phyloP scores from a whole-genome alignment of 2,113 vertebrate species.

The Oreocharis arfaki region DNA sequence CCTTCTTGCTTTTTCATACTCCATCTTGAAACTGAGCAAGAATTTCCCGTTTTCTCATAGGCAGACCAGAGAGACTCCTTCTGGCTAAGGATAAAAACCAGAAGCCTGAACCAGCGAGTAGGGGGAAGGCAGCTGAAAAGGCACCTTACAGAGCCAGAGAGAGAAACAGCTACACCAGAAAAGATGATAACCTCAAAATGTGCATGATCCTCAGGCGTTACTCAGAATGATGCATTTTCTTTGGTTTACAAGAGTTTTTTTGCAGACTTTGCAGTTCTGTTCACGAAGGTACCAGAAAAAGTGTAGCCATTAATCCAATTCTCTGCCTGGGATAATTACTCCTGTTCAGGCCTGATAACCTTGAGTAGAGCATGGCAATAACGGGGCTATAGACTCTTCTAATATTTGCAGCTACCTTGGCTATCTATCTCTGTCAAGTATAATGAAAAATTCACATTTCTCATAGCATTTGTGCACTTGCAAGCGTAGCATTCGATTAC shows the following conservation, averaged over 20 bases:
- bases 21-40: not conserved
- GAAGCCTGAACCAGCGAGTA: not conserved
- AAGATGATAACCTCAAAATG: not conserved
- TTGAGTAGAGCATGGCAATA: not conserved
- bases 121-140: not conserved
- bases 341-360: not conserved
- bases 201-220: not conserved
- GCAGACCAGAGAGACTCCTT: not conserved
- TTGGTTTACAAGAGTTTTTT: not conserved
- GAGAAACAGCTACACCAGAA: not conserved
- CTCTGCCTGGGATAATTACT: not conserved
- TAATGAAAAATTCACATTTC: not conserved
- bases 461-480: not conserved
- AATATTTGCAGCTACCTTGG: not conserved
- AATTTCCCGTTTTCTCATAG: not conserved
- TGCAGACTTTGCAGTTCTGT: not conserved
- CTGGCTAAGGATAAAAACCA: not conserved
- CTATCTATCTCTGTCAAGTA: not conserved
- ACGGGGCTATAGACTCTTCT: not conserved
- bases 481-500: not conserved
- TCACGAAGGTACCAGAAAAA: not conserved
- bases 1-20: not conserved
- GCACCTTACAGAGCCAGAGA: not conserved
- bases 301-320: not conserved
- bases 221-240: not conserved